These are phyloP conservation scores for Rhopalosiphum nymphaeae DNA, from an alignment of 2,888 invertebrate genomes.

Conservation along the genomic window DNA sequence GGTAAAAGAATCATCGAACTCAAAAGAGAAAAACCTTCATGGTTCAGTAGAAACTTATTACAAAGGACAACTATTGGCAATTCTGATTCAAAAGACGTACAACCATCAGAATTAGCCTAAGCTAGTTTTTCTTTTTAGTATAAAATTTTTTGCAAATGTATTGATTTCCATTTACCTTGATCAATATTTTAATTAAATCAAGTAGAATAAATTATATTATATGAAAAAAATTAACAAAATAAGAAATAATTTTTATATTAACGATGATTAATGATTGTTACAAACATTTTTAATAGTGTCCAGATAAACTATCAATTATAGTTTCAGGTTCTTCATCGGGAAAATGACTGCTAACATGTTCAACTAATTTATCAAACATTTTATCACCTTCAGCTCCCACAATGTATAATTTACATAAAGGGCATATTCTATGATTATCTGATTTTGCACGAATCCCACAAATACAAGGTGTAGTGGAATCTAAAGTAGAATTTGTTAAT, in stretches of 20 bases:
- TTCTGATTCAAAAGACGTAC: conserved; percentile 76
- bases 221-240: conserved; percentile 26
- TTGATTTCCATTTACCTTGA: conserved; percentile 14
- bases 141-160: conserved; percentile 11
- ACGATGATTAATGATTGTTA: not conserved
- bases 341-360: conserved; percentile 85
- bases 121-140: conserved; percentile 42
- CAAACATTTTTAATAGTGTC: conserved; percentile 38
- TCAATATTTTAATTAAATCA: not conserved
- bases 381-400: conserved; percentile 49
- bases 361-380: conserved; percentile 77
- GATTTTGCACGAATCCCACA: conserved; percentile 48
- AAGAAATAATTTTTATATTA: conserved; percentile 40
- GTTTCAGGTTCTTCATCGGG: conserved; percentile 68
- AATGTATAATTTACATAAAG: conserved; percentile 64
- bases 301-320: conserved; percentile 64
- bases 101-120: conserved; percentile 68
- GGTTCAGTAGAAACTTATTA: conserved; percentile 89
- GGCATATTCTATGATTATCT: conserved; percentile 61
- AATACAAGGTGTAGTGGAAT: conserved; percentile 31
- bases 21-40: conserved; percentile 85
- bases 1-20: conserved; percentile 87
- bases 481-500: conserved; percentile 31
- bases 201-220: conserved; percentile 35
- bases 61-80: conserved; percentile 82